Evolutionary conservation across 2,797 vertebrate genomes (phyloP).

Genomic region (Sebastes nivosus): DNA sequence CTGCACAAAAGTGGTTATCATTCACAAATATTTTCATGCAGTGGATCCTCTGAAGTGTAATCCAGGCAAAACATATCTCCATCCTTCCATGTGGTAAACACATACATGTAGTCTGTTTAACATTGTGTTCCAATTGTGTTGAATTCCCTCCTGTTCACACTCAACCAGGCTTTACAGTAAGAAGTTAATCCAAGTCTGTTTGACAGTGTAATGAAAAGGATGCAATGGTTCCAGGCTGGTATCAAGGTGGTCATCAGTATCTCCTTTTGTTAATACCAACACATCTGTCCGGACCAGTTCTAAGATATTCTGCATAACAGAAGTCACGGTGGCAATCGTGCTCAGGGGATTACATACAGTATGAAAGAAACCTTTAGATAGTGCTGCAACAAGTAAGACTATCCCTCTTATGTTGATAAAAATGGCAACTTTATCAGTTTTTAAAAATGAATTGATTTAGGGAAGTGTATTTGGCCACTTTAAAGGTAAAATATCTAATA

Average conservation of each 20-base stretch:
- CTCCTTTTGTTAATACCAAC: not conserved
- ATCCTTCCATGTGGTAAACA: not conserved
- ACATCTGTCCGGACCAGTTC: not conserved
- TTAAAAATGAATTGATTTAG: not conserved
- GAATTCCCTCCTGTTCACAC: not conserved
- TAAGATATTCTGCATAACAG: not conserved
- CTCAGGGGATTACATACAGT: not conserved
- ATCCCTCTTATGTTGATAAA: not conserved
- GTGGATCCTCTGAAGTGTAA: not conserved
- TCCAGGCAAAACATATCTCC: not conserved
- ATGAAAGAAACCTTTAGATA: not conserved
- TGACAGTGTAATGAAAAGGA: not conserved
- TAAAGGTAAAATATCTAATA: not conserved
- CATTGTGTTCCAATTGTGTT: not conserved
- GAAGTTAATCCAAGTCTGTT: not conserved
- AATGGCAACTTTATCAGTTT: not conserved
- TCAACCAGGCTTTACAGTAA: not conserved
- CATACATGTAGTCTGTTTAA: not conserved
- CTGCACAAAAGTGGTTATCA: slow-evolving; percentile 24
- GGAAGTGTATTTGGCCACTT: not conserved
- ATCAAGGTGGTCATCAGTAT: not conserved
- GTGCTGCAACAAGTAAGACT: not conserved
- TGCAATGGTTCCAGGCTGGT: not conserved
- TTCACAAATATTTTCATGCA: not conserved
- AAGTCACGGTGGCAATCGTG: not conserved